Percentiles rank a stretch among this genome's conserved stretches.
phyloP scores from a whole-genome alignment of 2,888 invertebrate species.

The Drosophila bunnanda region DNA sequence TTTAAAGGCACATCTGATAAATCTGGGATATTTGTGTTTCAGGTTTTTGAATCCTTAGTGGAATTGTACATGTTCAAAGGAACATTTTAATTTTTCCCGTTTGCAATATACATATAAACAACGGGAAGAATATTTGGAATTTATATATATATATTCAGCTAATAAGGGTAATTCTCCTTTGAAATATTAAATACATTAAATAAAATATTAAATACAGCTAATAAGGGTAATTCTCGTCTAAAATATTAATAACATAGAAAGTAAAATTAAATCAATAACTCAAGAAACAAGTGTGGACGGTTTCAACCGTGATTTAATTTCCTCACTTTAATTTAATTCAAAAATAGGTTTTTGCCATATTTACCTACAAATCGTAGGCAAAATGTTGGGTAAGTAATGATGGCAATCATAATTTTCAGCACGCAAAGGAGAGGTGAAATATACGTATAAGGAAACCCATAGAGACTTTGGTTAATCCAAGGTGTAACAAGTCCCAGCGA shows the following conservation, averaged over 20 bases:
- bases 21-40: too few species aligned
- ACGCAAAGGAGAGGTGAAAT: slow-evolving; percentile 54
- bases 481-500: slow-evolving; percentile 66
- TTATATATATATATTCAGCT: too few species aligned
- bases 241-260: not conserved
- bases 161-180: too few species aligned
- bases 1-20: too few species aligned
- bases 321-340: slow-evolving; percentile 7
- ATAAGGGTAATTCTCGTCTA: not conserved
- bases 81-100: too few species aligned
- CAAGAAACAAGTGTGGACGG: not conserved
- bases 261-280: not conserved
- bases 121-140: too few species aligned
- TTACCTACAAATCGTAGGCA: slow-evolving; percentile 25
- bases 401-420: slow-evolving; percentile 65
- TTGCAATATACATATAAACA: too few species aligned
- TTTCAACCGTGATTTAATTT: not conserved
- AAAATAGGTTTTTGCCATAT: slow-evolving; percentile 2
- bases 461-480: slow-evolving; percentile 42
- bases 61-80: too few species aligned
- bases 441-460: slow-evolving; percentile 21
- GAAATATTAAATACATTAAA: too few species aligned
- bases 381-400: slow-evolving; percentile 51
- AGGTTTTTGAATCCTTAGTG: too few species aligned
- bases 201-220: too few species aligned